Evolutionary conservation across 2,113 vertebrate genomes (phyloP), one percentile per base, ranked within the genome.

Genomic region (Xenotilapia leptura): DNA sequence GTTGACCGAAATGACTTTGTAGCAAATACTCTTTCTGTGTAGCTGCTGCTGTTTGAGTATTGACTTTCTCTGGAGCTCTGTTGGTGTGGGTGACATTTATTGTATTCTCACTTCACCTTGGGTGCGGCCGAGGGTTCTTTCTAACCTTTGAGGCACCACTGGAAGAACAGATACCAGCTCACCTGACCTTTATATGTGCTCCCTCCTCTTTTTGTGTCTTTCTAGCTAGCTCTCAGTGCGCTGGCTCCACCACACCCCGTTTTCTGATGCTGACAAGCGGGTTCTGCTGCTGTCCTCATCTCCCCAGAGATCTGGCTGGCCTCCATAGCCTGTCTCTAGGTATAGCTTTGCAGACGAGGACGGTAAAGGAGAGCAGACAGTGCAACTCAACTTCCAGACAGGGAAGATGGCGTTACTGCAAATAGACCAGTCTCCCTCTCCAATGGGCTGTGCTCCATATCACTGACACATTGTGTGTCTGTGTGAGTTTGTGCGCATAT

Each of bases 101-200:
- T 65, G 68, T 89, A 86, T 85, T 93, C 85, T 93, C 86, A 79
- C 81, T 54, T 91, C 90, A 77, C 92, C 91, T 92, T 89, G 3
- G 86, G 87, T 83, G 90, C 14, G 5, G 89, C 92, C 33, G 9
- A 84, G 80, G 84, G 90, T 86, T 92, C 86, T 70, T 82, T 84
- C 84, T 93, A 90, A 95, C 93, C 94, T 95, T 93, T 94, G 82
- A 89, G 92, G 91, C 79, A 54, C 89, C 94, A 83, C 14, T 54
- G 89, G 82, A 92, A 80, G 91, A 83, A 68, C 79, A 77, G 86
- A 73, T 85, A 82, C 51, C 62, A 56, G 87, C 56, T 90, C 79
- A 88, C 45, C 68, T 94, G 91, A 95, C 94, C 93, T 96, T 95
- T 95, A 60, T 13, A 56, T 84, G 90, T 47, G 84, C 14, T 21